Evolutionary conservation across 2,888 invertebrate genomes (phyloP).

Genomic region (Stenodema calcarata): DNA sequence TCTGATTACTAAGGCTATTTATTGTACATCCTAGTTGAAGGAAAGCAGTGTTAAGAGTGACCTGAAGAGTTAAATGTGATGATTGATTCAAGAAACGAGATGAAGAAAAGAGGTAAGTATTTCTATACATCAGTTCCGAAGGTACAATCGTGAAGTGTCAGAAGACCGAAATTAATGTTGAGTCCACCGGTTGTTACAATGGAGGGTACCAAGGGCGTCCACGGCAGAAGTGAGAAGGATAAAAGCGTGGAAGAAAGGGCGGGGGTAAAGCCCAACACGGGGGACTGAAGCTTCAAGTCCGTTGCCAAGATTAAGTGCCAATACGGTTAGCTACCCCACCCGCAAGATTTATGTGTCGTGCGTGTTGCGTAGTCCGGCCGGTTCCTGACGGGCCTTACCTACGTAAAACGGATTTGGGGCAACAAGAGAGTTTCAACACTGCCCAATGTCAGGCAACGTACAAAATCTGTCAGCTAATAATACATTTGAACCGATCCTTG

Average conservation of each 20-base stretch:
- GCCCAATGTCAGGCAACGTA: background rate
- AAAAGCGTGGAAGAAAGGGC: background rate
- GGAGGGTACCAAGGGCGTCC: background rate
- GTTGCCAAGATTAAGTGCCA: conserved; percentile 32
- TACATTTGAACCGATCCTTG: too few relatives aligned
- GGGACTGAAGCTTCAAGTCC: background rate
- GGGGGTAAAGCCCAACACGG: background rate
- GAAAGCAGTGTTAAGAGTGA: too few relatives aligned
- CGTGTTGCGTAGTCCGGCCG: conserved; percentile 5
- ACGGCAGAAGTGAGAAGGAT: background rate
- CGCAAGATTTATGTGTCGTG: conserved; percentile 35
- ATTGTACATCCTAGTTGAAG: background rate
- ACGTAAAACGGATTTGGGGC: background rate
- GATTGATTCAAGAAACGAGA: background rate
- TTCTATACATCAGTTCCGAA: background rate
- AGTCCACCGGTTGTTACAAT: background rate
- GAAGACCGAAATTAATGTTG: background rate
- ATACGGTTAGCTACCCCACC: conserved; percentile 29
- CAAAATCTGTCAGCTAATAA: too few relatives aligned
- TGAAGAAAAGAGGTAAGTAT: background rate
- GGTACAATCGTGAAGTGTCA: background rate
- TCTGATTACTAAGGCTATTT: too few relatives aligned
- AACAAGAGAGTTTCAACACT: background rate
- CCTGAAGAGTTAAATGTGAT: too few relatives aligned
- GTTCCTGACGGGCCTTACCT: background rate